A percentile compares a stretch with the other conserved stretches of the same genome.
Conservation (phyloP, 2,113 vertebrate genomes). For the Laticauda colubrina region DNA sequence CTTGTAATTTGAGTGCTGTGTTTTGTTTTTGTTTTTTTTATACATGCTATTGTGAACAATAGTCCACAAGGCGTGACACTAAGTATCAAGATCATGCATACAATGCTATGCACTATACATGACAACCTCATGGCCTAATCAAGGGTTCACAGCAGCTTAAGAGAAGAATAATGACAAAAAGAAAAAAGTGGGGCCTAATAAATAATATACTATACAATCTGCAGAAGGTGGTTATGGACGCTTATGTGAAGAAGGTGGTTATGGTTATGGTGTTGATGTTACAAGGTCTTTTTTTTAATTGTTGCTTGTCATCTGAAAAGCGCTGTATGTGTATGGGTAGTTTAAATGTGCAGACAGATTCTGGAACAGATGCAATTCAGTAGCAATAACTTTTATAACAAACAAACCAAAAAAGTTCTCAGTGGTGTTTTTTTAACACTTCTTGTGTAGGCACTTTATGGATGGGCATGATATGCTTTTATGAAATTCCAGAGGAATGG, state of each 20-base stretch:
- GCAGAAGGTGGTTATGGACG: no score
- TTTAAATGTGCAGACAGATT: not conserved
- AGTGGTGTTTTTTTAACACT: not conserved
- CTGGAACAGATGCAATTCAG: not conserved
- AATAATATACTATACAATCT: no score
- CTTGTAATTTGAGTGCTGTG: not conserved
- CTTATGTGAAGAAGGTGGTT: no score
- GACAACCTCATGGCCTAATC: no score
- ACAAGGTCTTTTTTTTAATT: not conserved
- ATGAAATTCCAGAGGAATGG: conserved; percentile 8
- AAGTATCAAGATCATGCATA: no score
- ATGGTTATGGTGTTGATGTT: not conserved
- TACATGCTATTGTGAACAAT: no score
- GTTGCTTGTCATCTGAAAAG: not conserved
- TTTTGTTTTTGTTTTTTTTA: no score
- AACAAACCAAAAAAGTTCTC: not conserved
- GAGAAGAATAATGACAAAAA: no score
- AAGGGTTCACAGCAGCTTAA: no score
- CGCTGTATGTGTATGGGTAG: not conserved
- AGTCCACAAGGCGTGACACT: no score
- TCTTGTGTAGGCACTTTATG: not conserved
- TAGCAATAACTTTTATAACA: not conserved
- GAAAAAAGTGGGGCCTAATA: no score
- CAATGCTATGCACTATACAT: no score
- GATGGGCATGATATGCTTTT: not conserved